Conservation (phyloP, 1,140 invertebrate genomes). For the Marisa cornuarietis region DNA sequence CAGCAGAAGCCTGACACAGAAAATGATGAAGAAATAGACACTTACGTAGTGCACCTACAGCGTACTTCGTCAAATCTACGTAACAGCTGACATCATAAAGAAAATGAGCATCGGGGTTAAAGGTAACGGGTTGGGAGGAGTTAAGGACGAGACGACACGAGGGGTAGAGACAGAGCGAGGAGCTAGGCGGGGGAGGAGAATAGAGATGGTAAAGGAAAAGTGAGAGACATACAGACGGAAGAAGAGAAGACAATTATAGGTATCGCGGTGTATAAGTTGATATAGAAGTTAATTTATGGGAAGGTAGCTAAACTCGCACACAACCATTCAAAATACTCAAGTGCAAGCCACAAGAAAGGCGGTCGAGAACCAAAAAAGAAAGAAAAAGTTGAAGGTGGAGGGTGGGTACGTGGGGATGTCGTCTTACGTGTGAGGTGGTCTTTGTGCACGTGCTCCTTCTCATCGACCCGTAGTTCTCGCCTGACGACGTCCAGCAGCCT, state of each 20-base stretch:
- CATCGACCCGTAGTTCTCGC: conserved; percentile 40
- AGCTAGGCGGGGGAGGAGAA: not conserved
- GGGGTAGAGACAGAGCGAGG: not conserved
- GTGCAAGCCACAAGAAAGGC: too few relatives aligned
- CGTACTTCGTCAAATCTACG: too few relatives aligned
- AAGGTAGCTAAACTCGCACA: too few relatives aligned
- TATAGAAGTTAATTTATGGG: not conserved
- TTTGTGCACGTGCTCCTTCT: conserved; percentile 30
- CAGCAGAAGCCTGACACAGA: conserved; percentile 43
- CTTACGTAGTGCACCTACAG: too few relatives aligned
- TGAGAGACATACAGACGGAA: not conserved
- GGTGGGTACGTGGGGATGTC: not conserved
- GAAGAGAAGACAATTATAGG: too few relatives aligned
- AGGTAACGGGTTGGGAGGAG: not conserved
- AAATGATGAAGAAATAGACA: not conserved
- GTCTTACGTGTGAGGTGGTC: conserved; percentile 31
- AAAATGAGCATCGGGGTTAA: not conserved
- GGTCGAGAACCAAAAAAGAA: too few relatives aligned
- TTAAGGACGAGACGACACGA: not conserved
- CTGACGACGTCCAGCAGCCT: conserved; percentile 35
- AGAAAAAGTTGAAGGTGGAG: too few relatives aligned
- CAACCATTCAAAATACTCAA: too few relatives aligned
- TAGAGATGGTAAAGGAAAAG: not conserved
- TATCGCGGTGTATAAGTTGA: not conserved
- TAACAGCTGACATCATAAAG: not conserved